These are phyloP conservation scores for Damaliscus lunatus DNA, from an alignment of 2,113 vertebrate species.

Conservation along the genomic window DNA sequence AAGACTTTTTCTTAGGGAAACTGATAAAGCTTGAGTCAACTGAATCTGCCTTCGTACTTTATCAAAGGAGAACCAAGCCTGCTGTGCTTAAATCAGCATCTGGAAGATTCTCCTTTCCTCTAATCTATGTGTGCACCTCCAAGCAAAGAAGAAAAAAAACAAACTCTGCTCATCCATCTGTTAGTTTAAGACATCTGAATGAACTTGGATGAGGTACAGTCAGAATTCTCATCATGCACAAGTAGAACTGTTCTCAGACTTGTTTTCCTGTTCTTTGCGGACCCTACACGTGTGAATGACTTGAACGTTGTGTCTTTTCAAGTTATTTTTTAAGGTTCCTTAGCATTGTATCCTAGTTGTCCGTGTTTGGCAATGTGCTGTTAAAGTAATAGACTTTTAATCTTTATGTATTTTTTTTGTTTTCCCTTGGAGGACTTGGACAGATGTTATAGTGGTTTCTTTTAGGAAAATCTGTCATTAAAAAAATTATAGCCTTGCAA, in stretches of 20 bases:
- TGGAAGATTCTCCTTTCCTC: conserved; percentile 45
- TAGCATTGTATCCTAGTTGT: conserved; percentile 64
- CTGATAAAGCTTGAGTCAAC: conserved; percentile 61
- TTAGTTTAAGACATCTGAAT: not conserved
- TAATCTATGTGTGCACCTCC: conserved; percentile 10
- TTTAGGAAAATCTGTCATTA: conserved; percentile 74
- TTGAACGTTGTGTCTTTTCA: conserved; percentile 59
- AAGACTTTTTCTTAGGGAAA: conserved; percentile 59
- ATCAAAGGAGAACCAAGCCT: conserved; percentile 52
- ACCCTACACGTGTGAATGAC: conserved; percentile 58
- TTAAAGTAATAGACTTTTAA: conserved; percentile 69
- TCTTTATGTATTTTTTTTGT: conserved; percentile 61
- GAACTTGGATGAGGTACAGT: conserved; percentile 42
- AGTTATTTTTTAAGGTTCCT: conserved; percentile 59
- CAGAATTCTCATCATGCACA: conserved; percentile 35
- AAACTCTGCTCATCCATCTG: conserved; percentile 16
- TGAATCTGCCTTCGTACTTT: conserved; percentile 61
- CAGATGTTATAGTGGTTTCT: conserved; percentile 69
- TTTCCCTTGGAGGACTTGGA: conserved; percentile 64
- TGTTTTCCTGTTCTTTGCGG: conserved; percentile 53
- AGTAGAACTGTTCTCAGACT: conserved; percentile 54
- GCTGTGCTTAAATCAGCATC: conserved; percentile 40
- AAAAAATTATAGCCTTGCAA: conserved; percentile 73
- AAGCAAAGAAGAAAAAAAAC: conserved; percentile 33
- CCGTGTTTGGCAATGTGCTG: conserved; percentile 64